Percentiles rank a stretch among this genome's conserved stretches.
Evolutionary conservation across 2,797 vertebrate genomes (phyloP).

Genomic region (Bradypodion pumilum): DNA sequence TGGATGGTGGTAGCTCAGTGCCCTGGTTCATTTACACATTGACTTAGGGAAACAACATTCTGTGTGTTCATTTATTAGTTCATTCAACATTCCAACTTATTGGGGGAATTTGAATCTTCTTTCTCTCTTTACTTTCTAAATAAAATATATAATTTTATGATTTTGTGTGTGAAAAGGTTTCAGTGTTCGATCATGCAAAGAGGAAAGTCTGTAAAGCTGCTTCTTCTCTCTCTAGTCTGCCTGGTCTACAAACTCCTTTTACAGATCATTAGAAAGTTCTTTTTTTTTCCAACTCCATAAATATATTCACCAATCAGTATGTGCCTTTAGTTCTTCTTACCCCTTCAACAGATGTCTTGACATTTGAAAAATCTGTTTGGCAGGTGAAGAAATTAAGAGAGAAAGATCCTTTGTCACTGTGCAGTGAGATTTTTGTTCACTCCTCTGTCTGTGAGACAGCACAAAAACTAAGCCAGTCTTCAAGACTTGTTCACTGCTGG

Average conservation of each 20-base stretch:
- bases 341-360: slow-evolving; percentile 27
- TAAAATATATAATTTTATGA: background rate
- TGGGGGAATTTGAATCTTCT: background rate
- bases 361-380: slow-evolving; percentile 44
- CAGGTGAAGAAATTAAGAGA: slow-evolving; percentile 29
- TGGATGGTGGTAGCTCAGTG: background rate
- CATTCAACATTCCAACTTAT: background rate
- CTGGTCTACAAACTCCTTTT: background rate
- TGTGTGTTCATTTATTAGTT: no score
- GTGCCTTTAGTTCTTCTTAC: slow-evolving; percentile 50
- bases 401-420: slow-evolving; percentile 6
- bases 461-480: slow-evolving; percentile 17
- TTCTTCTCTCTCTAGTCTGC: background rate
- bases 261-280: slow-evolving; percentile 36
- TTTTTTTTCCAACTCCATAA: slow-evolving; percentile 43
- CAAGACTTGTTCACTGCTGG: slow-evolving; percentile 14
- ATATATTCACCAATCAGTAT: slow-evolving; percentile 44
- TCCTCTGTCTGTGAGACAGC: slow-evolving; percentile 17
- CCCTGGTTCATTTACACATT: background rate
- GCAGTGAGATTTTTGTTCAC: slow-evolving; percentile 28
- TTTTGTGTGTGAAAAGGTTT: background rate
- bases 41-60: background rate
- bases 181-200: background rate
- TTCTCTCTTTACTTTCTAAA: background rate
- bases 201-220: background rate